A percentile compares a stretch with the other conserved stretches of the same genome.
Evolutionary conservation across 2,888 invertebrate genomes (phyloP).

Genomic region (Xestia xanthographa): DNA sequence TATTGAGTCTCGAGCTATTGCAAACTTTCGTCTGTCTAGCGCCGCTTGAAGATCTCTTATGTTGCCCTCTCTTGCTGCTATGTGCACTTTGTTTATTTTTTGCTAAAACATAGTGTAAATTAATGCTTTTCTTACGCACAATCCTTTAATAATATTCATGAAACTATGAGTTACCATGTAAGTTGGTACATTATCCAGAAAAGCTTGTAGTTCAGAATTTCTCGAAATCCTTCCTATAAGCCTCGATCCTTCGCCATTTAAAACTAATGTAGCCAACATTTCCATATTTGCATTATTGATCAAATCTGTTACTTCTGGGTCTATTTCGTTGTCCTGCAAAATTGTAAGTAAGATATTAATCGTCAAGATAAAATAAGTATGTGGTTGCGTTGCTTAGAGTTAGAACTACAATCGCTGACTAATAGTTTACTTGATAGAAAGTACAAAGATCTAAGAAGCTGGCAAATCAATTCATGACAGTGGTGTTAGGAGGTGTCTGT

Average conservation of each 20-base stretch:
- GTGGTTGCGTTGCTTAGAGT: conserved; percentile 49
- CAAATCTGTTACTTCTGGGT: conserved; percentile 92
- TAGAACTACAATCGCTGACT: conserved; percentile 78
- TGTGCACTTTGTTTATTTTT: conserved; percentile 97
- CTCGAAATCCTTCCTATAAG: conserved; percentile 93
- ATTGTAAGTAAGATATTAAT: conserved; percentile 46
- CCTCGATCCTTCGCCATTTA: conserved; percentile 96
- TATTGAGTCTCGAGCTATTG: conserved; percentile 95
- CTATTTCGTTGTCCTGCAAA: conserved; percentile 89
- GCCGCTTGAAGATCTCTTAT: conserved; percentile 96
- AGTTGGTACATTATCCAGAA: conserved; percentile 96
- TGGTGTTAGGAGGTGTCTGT: conserved; percentile 86
- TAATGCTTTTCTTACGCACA: neutral
- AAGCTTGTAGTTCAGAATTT: conserved; percentile 95
- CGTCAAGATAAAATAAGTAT: conserved; percentile 6
- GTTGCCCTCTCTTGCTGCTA: conserved; percentile 96
- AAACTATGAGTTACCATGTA: conserved; percentile 93
- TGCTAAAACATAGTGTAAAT: conserved; percentile 89
- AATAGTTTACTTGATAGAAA: conserved; percentile 68
- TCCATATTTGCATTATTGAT: conserved; percentile 96
- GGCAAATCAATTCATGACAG: conserved; percentile 87
- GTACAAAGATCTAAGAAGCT: conserved; percentile 86
- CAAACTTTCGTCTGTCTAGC: conserved; percentile 97
- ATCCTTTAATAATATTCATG: neutral
- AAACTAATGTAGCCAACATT: conserved; percentile 96